Evolutionary conservation across 2,888 invertebrate species (phyloP).

Genomic region (Latrodectus elegans): DNA sequence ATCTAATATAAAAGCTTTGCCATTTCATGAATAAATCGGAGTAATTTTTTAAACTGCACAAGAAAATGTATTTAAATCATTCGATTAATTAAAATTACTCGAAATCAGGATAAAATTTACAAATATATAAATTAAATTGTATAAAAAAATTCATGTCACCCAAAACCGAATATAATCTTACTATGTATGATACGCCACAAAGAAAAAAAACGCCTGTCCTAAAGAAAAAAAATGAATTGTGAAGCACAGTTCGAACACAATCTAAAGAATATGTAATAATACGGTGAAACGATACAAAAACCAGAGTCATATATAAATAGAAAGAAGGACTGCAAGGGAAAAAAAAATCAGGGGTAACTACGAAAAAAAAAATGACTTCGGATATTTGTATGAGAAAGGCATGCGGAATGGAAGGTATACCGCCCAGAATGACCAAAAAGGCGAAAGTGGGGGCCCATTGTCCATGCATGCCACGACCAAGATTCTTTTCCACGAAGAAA

Average conservation of each 20-base stretch:
- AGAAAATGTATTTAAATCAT: no score
- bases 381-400: conserved; percentile 57
- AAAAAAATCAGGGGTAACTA: not conserved
- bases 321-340: not conserved
- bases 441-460: conserved; percentile 52
- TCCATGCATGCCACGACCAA: conserved; percentile 64
- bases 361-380: conserved; percentile 20
- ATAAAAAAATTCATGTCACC: not conserved
- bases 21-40: no score
- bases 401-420: conserved; percentile 9
- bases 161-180: not conserved
- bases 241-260: not conserved
- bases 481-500: conserved; percentile 20
- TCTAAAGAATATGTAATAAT: not conserved
- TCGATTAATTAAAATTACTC: no score
- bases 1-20: no score
- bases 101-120: no score
- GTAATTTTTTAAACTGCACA: no score
- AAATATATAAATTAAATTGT: no score
- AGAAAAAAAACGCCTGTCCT: not conserved
- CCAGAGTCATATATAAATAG: not conserved
- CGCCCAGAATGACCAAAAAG: conserved; percentile 64
- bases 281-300: not conserved
- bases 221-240: not conserved
- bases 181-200: not conserved